Base-by-base conservation (phyloP, 1,140 invertebrate genomes). In the Gryon sp. region DNA sequence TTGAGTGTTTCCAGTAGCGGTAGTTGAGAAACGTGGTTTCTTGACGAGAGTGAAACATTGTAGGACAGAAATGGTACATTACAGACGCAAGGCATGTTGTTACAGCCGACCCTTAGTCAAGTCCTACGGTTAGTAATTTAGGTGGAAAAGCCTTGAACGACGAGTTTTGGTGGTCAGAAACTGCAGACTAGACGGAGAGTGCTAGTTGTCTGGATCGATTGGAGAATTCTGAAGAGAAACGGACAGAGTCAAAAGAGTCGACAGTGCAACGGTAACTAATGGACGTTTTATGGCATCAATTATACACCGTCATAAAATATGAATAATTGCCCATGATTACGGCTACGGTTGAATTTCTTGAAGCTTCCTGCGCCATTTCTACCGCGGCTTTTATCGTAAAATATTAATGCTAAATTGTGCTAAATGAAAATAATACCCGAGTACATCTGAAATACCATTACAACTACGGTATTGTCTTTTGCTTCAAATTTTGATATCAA, bases 221-320 rank as follows among this genome's bases (percentile, higher is more conserved):
- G 57, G 18, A 60, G 62, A 46, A 62, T 15, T 22, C 38, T 18
- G 38, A 19, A 22, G 28, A 69, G 52, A 34, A 62, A 68, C 65
- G 19, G 43, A 41, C 48, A 30, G 38, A 65, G 66, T 62, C 46
- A 46, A 40, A 52, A 45, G 46, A 79, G 45, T 70, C 59, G 59
- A 53, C 65, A 14, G 41, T 72, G 76, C 76, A 81, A 80, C 76
- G 79, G 48, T 80, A 84, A 84, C 83, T 85, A 84, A 86, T 87
- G 82, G 82, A 85, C 79, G 68, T 83, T 87, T 84, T 84, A 85
- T 79, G 82, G 73, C 83, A 80, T 86, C 83, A 84, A 83, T 84
- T 84, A 84, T 82, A 84, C 78, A 79, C 57, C 72, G 73, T 76
- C 77, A 73, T 86, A 84, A 87, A 87, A 85, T 82, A 83, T 86